Evolutionary conservation across 2,888 invertebrate species (phyloP).

Genomic region (Torymus texanus): DNA sequence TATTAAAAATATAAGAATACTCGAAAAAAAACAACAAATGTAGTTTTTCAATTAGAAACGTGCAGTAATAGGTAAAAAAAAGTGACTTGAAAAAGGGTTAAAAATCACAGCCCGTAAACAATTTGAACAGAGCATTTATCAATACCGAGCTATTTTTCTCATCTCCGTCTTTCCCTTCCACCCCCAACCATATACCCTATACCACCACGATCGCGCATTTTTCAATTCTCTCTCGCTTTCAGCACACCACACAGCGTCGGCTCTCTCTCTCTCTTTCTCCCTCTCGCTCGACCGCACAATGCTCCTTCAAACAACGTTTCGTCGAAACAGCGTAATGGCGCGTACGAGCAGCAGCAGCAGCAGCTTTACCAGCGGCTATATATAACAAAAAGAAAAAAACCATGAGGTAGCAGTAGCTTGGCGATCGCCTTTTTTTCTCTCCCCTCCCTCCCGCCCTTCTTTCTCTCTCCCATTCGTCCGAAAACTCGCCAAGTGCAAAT

Average conservation of each 20-base stretch:
- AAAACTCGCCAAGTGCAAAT: slow-evolving; percentile 3
- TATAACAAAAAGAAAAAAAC: slow-evolving; percentile 2
- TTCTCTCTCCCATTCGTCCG: background rate
- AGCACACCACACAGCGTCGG: slow-evolving; percentile 3
- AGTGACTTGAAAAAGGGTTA: no score
- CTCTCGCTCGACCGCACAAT: slow-evolving; percentile 2
- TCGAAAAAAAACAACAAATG: no score
- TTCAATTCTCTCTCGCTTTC: slow-evolving; percentile 33
- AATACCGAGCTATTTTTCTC: slow-evolving; percentile 21
- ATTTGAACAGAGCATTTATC: slow-evolving; percentile 16
- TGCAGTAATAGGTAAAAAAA: no score
- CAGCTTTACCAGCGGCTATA: slow-evolving; percentile 2
- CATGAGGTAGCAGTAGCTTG: background rate
- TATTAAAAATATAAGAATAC: no score
- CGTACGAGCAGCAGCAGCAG: slow-evolving; percentile 5
- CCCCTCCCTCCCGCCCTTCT: background rate
- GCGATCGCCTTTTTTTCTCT: background rate
- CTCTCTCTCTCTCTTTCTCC: slow-evolving; percentile 10
- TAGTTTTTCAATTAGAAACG: no score
- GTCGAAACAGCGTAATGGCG: slow-evolving; percentile 46
- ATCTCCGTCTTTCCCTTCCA: background rate
- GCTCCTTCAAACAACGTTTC: slow-evolving; percentile 8
- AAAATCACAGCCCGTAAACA: background rate
- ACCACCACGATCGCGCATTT: slow-evolving; percentile 28
- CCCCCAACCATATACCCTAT: no score